A percentile compares a stretch with the other conserved stretches of the same genome.
phyloP scores from a whole-genome alignment of 2,888 invertebrate genomes.

The Acrobasis suavella region DNA sequence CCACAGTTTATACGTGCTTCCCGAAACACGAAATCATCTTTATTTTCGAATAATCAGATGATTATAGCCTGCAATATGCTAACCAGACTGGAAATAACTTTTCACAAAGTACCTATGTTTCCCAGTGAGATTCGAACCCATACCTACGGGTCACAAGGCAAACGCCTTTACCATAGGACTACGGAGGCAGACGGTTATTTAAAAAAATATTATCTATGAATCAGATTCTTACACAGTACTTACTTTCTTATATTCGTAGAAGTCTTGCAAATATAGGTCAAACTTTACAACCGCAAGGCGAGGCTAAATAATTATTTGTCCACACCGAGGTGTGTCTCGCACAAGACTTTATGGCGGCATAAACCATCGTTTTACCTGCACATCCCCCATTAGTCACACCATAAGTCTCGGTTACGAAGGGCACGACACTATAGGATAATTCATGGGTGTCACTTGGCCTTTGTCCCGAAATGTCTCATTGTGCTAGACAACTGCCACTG shows the following conservation, averaged over 20 bases:
- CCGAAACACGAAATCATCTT: no score
- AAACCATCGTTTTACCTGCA: constrained; percentile 24
- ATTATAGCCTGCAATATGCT: no score
- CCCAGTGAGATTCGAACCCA: no score
- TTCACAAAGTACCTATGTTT: no score
- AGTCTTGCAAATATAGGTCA: constrained; percentile 4
- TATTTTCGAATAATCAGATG: no score
- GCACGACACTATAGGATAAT: constrained; percentile 59
- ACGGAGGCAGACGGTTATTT: no score
- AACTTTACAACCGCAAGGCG: constrained; percentile 5
- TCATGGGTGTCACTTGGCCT: constrained; percentile 53
- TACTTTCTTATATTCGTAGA: background rate
- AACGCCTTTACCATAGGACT: no score
- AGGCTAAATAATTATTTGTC: constrained; percentile 4
- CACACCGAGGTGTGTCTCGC: constrained; percentile 11
- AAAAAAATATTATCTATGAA: no score
- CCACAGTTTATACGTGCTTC: no score
- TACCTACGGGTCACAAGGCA: no score
- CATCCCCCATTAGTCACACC: constrained; percentile 61
- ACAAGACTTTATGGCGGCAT: constrained; percentile 28
- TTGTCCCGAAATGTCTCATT: constrained; percentile 47
- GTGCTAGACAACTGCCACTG: constrained; percentile 27
- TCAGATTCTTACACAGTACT: background rate
- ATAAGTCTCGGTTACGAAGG: constrained; percentile 67
- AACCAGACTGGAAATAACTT: no score